Base-by-base conservation (phyloP, 2,888 invertebrate species). In the Eugnorisma glareosa region DNA sequence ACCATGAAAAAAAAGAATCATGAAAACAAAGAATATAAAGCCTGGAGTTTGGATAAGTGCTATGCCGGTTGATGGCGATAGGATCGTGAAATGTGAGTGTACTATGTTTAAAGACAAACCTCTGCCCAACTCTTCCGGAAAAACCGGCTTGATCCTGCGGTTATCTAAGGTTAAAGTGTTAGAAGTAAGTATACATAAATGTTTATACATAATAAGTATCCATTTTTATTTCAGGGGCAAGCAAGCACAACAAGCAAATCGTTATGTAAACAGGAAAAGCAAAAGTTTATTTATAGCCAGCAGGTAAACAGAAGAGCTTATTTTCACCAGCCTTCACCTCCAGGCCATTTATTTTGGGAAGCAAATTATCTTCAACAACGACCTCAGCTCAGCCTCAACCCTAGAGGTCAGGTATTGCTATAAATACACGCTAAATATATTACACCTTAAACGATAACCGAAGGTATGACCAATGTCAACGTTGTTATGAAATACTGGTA, bases 401-500 rank as follows among this genome's bases (percentile, higher is more conserved):
- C 75, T 54, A 75, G 64, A 83, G 73, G 84, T 85, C 78, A 75
- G 37, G 31, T 72, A 66, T 64, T 59, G 59, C 67, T 72, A 75
- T 77, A 79, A 75, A 77, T 78, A 82, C 54, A 74, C 71, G 77
- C 85, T 81, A 89, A 86, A 81, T 73, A 82, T 57, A 77, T 77
- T 77, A 81, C 75, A 77, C 73, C 84, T 79, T 76, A 75, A 40
- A 74, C 66, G 54, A 86, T 69, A 67, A 71, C 68, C 54, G 61
- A 79, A 67, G 76, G 67, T 71, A 78, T n/a, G 2, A n/a, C 54
- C 86, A 87, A 75, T 81, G 88, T 69, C 84, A 74, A 7, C 15
- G 18, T 3, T 67, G 74, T 84, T 84, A 84, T 75, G 85, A 84
- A 80, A 87, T 76, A 82, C 77, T 86, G 84, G 82, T 79, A 81